These are phyloP conservation scores for Setophaga petechia DNA, from an alignment of 2,113 vertebrate species.

Conservation along the genomic window DNA sequence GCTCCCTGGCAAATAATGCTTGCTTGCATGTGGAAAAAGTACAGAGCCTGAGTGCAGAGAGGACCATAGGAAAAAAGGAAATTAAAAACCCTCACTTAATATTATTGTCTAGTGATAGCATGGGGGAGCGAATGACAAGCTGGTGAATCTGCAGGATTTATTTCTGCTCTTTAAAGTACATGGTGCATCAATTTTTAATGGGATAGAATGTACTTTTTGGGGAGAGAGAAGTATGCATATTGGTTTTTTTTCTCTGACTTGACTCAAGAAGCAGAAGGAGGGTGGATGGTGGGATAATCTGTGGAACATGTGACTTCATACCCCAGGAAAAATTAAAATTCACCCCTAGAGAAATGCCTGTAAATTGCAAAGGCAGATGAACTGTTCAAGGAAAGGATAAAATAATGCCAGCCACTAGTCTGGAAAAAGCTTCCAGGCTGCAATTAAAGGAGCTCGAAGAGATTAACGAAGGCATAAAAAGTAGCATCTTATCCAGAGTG, in stretches of 20 bases:
- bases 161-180: not conserved
- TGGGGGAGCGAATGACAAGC: not conserved
- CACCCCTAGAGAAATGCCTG: slow-evolving; percentile 9
- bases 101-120: not conserved
- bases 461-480: not conserved
- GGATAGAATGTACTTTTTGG: not conserved
- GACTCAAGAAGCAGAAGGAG: not conserved
- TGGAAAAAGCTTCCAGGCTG: slow-evolving; percentile 10
- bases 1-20: not conserved
- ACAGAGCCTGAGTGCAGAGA: not conserved
- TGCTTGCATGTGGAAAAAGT: not conserved
- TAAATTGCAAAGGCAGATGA: slow-evolving; percentile 41
- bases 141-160: not conserved
- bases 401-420: not conserved
- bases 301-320: not conserved
- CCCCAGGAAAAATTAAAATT: not conserved
- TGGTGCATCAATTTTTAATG: not conserved
- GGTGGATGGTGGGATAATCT: not conserved
- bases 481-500: not conserved
- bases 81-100: not conserved
- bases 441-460: not conserved
- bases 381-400: not conserved
- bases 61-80: not conserved
- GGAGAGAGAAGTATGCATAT: not conserved
- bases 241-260: not conserved